Conservation (phyloP, 2,113 vertebrate genomes). For the Oriolus oriolus region DNA sequence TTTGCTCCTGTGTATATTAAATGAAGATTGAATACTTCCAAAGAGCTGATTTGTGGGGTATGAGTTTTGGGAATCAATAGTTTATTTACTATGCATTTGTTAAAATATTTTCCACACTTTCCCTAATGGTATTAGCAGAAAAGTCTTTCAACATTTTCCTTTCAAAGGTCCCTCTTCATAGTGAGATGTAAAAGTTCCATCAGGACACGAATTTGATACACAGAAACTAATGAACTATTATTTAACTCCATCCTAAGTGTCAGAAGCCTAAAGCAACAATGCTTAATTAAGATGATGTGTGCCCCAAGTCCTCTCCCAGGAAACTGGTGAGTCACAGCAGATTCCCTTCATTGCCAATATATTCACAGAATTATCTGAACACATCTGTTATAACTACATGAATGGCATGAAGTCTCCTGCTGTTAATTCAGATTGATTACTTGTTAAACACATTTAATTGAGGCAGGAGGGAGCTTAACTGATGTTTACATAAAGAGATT, state of each 20-base stretch:
- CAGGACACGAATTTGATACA: background rate
- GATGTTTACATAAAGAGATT: background rate
- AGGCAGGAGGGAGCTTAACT: background rate
- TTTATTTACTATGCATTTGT: background rate
- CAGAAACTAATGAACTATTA: background rate
- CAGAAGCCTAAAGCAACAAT: background rate
- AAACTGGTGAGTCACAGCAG: background rate
- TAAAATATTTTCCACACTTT: background rate
- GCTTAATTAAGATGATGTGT: conserved; percentile 18
- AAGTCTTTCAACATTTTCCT: background rate
- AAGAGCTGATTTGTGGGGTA: background rate
- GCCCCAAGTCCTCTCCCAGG: background rate
- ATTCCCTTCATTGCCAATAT: background rate
- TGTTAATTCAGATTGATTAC: conserved; percentile 37
- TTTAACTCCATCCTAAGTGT: background rate
- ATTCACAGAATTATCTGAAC: background rate
- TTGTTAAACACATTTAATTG: conserved; percentile 16
- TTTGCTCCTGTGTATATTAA: background rate
- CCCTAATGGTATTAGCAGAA: background rate
- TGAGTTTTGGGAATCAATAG: background rate
- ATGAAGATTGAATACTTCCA: background rate
- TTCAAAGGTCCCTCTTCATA: background rate
- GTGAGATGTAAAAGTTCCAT: background rate
- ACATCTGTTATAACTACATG: background rate
- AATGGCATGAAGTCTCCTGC: background rate